Conservation (phyloP, 2,113 vertebrate species). For the Pao palembangensis region DNA sequence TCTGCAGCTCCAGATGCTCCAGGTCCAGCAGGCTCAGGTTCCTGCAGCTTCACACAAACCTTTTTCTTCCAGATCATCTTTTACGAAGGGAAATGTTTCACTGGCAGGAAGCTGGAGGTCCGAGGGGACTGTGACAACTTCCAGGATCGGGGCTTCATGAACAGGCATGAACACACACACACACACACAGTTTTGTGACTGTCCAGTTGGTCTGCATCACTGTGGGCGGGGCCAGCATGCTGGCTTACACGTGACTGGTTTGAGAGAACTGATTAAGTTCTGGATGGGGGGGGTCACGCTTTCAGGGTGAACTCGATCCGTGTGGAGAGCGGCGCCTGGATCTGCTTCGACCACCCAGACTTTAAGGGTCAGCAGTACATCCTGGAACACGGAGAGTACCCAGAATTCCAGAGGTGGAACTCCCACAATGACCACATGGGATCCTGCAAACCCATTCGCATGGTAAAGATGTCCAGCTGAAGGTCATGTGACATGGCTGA, state of each 20-base stretch:
- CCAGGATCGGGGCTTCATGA: constrained; percentile 88
- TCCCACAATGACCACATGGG: constrained; percentile 88
- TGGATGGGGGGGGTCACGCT: neutral
- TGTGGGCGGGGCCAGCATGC: too few relatives aligned
- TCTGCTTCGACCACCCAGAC: constrained; percentile 87
- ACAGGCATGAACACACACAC: constrained; percentile 49
- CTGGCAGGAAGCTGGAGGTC: constrained; percentile 84
- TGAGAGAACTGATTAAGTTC: neutral
- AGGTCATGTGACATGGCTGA: too few relatives aligned
- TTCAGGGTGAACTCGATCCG: constrained; percentile 85
- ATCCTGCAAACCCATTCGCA: constrained; percentile 86
- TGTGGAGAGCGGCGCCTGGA: constrained; percentile 86
- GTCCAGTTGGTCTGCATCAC: too few relatives aligned
- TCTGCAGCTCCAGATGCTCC: too few relatives aligned
- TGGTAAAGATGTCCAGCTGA: constrained; percentile 71
- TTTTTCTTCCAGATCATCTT: constrained; percentile 77
- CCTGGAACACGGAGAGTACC: constrained; percentile 87
- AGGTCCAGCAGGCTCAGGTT: neutral
- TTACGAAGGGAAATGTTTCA: constrained; percentile 89
- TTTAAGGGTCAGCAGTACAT: constrained; percentile 89
- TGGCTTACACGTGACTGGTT: too few relatives aligned
- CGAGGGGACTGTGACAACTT: constrained; percentile 88
- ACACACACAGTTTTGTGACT: too few relatives aligned
- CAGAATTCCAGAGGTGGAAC: constrained; percentile 86
- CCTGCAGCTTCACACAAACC: too few relatives aligned